These are phyloP conservation scores for Diplazon laetatorius DNA, from an alignment of 2,888 invertebrate species.

Conservation along the genomic window DNA sequence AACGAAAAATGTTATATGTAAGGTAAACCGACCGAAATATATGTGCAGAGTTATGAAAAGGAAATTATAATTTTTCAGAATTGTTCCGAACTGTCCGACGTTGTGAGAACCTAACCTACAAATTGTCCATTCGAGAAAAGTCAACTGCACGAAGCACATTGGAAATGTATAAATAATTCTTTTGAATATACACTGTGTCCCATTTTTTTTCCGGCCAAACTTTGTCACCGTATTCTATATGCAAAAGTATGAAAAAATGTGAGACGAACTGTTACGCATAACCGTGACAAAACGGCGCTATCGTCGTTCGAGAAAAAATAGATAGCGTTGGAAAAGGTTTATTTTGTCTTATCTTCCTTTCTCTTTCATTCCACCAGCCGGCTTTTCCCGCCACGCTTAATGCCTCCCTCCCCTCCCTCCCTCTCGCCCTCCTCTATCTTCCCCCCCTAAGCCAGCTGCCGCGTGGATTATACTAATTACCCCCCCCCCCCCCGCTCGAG, in stretches of 20 bases:
- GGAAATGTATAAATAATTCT: no score
- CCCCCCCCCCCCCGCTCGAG: background rate
- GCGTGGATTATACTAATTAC: conserved; percentile 35
- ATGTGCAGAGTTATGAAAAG: conserved; percentile 18
- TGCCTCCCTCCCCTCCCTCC: background rate
- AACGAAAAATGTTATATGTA: background rate
- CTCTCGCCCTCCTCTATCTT: background rate
- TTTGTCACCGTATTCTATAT: no score
- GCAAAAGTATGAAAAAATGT: no score
- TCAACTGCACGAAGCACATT: no score
- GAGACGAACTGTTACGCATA: background rate
- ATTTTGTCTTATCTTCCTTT: conserved; percentile 32
- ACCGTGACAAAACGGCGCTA: background rate
- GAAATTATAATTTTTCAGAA: no score
- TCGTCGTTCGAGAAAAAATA: conserved; percentile 45
- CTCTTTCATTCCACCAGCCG: conserved; percentile 28
- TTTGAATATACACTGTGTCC: no score
- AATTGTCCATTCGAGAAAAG: no score
- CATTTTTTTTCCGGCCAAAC: no score
- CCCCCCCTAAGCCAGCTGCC: background rate
- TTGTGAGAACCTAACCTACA: no score
- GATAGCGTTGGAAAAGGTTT: conserved; percentile 40
- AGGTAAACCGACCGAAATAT: background rate
- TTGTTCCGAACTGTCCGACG: no score
- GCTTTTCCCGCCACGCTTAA: background rate